Percentiles rank a stretch among this genome's conserved stretches.
Conservation (phyloP, 2,113 vertebrate species). For the Formicarius rufipectus region DNA sequence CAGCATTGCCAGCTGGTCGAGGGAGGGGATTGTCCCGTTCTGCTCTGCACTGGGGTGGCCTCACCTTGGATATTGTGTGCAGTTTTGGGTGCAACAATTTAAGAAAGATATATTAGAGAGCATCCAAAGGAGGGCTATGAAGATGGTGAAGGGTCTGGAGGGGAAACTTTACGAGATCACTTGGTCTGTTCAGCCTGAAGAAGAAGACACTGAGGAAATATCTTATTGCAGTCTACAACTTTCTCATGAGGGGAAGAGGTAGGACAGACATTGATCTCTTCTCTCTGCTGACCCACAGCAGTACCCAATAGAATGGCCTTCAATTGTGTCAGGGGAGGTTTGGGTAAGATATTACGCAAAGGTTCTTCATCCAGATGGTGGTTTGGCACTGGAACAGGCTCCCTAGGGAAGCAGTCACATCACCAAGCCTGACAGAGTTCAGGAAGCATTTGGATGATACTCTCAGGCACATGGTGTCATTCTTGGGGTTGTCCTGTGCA, state of each 20-base stretch:
- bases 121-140: background rate
- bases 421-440: background rate
- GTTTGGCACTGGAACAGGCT: background rate
- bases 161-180: background rate
- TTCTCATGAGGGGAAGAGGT: background rate
- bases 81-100: background rate
- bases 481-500: background rate
- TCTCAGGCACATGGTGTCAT: background rate
- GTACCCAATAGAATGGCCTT: background rate
- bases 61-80: background rate
- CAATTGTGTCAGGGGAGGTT: background rate
- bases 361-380: background rate
- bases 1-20: background rate
- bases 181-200: background rate
- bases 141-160: background rate
- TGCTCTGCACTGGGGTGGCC: background rate
- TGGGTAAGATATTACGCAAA: background rate
- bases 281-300: background rate
- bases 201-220: background rate
- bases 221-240: background rate
- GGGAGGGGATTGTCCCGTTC: background rate
- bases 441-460: background rate
- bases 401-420: background rate
- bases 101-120: background rate
- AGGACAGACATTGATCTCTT: background rate